Evolutionary conservation across 1,140 invertebrate species (phyloP).

Genomic region (Drosophila ananassae): DNA sequence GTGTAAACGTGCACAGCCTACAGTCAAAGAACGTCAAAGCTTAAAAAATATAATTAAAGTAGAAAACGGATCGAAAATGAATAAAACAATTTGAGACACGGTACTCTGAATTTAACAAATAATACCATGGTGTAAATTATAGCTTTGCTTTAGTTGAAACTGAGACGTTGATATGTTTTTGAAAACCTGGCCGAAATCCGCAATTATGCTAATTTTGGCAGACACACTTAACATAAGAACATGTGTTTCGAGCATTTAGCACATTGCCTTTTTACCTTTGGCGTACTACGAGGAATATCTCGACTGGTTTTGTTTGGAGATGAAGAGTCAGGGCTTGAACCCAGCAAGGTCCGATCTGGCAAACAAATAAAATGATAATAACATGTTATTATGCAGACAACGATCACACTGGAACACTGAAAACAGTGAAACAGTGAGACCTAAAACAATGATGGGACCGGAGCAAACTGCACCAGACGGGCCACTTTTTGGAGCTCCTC

Average conservation of each 20-base stretch:
- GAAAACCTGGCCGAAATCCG: conserved; percentile 26
- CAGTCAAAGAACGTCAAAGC: background rate
- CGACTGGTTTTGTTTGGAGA: conserved; percentile 9
- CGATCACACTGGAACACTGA: conserved; percentile 45
- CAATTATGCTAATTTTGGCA: conserved; percentile 53
- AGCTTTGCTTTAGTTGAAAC: background rate
- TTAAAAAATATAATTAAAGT: background rate
- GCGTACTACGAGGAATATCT: conserved; percentile 2
- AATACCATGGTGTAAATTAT: conserved; percentile 3
- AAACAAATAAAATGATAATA: conserved; percentile 79
- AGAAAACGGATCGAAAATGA: background rate
- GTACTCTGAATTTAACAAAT: background rate
- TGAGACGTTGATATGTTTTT: conserved; percentile 21
- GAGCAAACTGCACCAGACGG: conserved; percentile 33
- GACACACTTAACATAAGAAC: conserved; percentile 51
- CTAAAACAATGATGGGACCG: conserved; percentile 68
- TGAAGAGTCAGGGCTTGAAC: conserved; percentile 12
- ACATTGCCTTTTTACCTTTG: conserved; percentile 37
- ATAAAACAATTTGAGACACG: background rate
- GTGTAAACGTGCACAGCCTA: conserved; percentile 24
- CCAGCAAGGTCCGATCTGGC: conserved; percentile 42
- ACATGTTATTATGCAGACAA: conserved; percentile 70
- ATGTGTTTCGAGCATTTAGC: conserved; percentile 56
- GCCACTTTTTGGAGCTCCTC: background rate
- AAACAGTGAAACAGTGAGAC: conserved; percentile 30